Percentiles rank a stretch among this genome's conserved stretches.
phyloP scores from a whole-genome alignment of 2,797 vertebrate genomes.

The Coendou prehensilis region DNA sequence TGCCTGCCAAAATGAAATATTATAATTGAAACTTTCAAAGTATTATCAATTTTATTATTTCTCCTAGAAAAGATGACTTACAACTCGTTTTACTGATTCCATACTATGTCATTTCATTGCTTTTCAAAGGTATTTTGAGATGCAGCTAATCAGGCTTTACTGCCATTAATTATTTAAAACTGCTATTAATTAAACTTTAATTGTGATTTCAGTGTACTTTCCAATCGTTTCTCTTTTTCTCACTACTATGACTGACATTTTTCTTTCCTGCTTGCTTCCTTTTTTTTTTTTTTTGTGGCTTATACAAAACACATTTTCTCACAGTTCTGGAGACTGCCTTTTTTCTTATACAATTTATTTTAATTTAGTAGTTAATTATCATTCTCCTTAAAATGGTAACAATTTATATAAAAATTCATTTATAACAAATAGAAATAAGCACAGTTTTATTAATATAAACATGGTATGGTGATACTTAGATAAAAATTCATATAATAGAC shows the following conservation, averaged over 20 bases:
- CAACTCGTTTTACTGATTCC: constrained; percentile 7
- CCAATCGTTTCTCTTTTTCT: neutral
- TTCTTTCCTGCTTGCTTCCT: too few species aligned
- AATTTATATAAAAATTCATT: constrained; percentile 17
- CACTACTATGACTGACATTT: neutral
- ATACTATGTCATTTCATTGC: neutral
- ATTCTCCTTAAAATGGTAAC: constrained; percentile 35
- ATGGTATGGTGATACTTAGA: neutral
- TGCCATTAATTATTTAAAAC: constrained; percentile 14
- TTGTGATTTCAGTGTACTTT: constrained; percentile 10
- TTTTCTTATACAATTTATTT: constrained; percentile 56
- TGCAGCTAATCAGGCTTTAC: constrained; percentile 21
- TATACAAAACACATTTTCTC: neutral
- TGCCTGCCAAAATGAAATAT: neutral
- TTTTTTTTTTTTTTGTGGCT: neutral
- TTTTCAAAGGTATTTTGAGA: constrained; percentile 54
- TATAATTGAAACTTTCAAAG: neutral
- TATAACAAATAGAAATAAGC: constrained; percentile 8
- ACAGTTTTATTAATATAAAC: neutral
- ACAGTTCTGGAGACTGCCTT: neutral
- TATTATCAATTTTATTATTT: neutral
- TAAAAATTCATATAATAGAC: neutral
- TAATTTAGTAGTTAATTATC: constrained; percentile 21
- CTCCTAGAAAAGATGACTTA: neutral
- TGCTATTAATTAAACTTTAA: constrained; percentile 42